Evolutionary conservation across 2,888 invertebrate genomes (phyloP), one percentile per base, ranked within the genome.

Genomic region (Marasmarcha lunaedactyla): DNA sequence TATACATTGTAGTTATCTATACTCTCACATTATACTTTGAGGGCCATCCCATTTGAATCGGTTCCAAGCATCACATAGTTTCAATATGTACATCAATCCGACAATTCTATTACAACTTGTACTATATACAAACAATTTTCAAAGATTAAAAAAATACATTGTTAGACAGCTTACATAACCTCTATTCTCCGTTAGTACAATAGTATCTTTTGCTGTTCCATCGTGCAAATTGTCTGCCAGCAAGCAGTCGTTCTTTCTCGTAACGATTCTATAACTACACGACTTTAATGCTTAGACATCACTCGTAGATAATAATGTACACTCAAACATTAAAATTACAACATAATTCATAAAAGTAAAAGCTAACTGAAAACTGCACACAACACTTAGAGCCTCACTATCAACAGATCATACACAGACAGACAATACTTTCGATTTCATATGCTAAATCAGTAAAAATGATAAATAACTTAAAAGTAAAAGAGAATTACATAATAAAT

Each of bases 101-200:
- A 20, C 66, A 63, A 64, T 63, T 66, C 71, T 76, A 71, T 68
- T 73, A 74, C 71, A 67, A 76, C 78, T 78, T 81, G 78, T 83
- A 79, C 81, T 83, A 83, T 83, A 77, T 83, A 83, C 81, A 83
- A 79, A 78, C 76, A 78, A 74, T 74, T 73, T 67, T 14, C 7
- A 61, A 63, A 57, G 54, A 57, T 71, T 67, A 71, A 77, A 78
- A 78, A 79, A 76, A 79, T 79, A 79, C 76, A 76, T 63, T 71
- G 64, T 71, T 73, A 72, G 74, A 73, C 73, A 62, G 70, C 74
- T 78, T 5, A 73, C 60, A 71, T 60, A 71, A 77, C 65, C 64
- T 76, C 74, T 74, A 77, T 71, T 68, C 73, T 68, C 64, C 58
- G 64, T 65, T 72, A 74, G 69, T 69, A 30, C 71, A 74, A 73